Evolutionary conservation across 1,140 invertebrate genomes (phyloP).

Genomic region (Aleiodes sp.): DNA sequence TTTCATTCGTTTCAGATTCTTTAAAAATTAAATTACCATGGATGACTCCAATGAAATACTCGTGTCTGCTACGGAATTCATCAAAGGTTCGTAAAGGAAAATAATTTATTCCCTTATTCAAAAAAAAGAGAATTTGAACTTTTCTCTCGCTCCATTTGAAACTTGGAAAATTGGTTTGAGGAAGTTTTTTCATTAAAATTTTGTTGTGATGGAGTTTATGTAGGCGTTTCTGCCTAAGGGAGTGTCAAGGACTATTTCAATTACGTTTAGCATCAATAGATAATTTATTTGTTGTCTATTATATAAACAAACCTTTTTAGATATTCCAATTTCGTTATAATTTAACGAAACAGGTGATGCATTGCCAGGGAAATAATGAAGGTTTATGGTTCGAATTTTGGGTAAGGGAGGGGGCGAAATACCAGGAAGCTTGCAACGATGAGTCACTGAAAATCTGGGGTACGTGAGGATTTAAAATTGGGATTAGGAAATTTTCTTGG

Average conservation of each 20-base stretch:
- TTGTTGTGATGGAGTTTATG: neutral
- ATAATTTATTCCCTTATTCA: conserved; percentile 21
- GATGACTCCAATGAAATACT: conserved; percentile 64
- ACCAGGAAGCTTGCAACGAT: too few species aligned
- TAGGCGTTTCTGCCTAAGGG: conserved; percentile 30
- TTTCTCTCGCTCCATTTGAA: conserved; percentile 1
- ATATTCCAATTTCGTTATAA: neutral
- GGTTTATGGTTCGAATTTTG: too few species aligned
- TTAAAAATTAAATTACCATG: too few species aligned
- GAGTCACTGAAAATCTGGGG: too few species aligned
- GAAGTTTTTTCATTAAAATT: neutral
- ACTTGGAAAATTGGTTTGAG: neutral
- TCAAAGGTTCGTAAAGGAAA: conserved; percentile 67
- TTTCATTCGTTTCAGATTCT: too few species aligned
- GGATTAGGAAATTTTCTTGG: too few species aligned
- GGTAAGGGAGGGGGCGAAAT: too few species aligned
- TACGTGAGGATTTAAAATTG: too few species aligned
- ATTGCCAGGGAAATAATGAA: too few species aligned
- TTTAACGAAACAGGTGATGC: too few species aligned
- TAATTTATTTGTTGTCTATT: conserved; percentile 26
- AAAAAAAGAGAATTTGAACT: conserved; percentile 6
- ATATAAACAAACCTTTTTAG: conserved; percentile 19
- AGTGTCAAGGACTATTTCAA: conserved; percentile 31
- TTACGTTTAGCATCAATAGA: conserved; percentile 21
- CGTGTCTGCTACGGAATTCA: conserved; percentile 67